phyloP scores from a whole-genome alignment of 92 coral and sea anemone genomes.

The Anthopleura xanthogrammica region DNA sequence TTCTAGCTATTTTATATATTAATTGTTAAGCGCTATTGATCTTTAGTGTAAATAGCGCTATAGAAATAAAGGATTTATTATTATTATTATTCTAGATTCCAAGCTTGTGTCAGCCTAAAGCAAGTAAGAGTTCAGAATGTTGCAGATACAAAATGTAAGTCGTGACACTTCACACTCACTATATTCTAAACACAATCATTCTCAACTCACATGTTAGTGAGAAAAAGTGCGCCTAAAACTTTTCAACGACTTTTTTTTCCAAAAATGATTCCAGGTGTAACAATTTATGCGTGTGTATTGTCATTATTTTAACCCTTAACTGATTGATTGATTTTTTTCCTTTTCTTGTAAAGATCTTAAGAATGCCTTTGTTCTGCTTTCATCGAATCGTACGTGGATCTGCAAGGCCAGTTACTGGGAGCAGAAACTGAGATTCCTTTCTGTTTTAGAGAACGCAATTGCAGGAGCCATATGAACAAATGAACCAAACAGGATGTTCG shows the following conservation, averaged over 20 bases:
- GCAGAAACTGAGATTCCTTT: constrained; percentile 73
- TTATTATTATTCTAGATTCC: constrained; percentile 73
- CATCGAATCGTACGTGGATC: constrained; percentile 77
- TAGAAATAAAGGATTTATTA: no score
- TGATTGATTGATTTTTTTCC: not conserved
- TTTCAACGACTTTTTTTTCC: not conserved
- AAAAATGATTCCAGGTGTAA: not conserved
- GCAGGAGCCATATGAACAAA: constrained; percentile 29
- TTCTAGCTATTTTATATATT: no score
- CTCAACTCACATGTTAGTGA: no score
- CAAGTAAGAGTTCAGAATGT: constrained; percentile 70
- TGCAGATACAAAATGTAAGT: constrained; percentile 92
- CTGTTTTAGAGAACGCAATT: constrained; percentile 52
- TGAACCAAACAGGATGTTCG: no score
- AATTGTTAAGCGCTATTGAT: no score
- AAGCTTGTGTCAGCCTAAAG: constrained; percentile 57
- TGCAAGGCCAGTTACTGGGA: constrained; percentile 86
- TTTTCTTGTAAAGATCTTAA: constrained; percentile 52
- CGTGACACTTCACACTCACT: no score
- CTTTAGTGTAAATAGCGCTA: no score
- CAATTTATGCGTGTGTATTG: no score
- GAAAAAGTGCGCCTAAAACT: no score
- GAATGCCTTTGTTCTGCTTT: constrained; percentile 73
- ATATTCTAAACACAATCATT: no score
- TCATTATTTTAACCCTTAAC: no score